A percentile compares a stretch with the other conserved stretches of the same genome.
Evolutionary conservation across 64 coral and sea anemone genomes (phyloP).

Genomic region (Exaiptasia diaphana): DNA sequence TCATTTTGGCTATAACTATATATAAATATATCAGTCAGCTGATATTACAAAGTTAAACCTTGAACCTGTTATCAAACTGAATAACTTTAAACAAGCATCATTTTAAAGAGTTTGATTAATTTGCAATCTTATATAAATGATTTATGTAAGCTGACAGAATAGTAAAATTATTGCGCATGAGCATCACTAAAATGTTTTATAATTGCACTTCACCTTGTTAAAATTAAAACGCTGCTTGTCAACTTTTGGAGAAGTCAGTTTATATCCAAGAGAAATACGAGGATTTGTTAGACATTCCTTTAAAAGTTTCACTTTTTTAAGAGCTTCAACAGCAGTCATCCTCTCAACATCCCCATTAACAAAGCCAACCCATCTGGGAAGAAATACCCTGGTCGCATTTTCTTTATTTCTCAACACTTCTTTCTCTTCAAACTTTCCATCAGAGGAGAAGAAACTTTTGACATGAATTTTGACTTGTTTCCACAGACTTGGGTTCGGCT

Average conservation of each 20-base stretch:
- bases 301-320: background rate
- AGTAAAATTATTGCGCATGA: too few species aligned
- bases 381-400: background rate
- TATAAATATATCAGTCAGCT: too few species aligned
- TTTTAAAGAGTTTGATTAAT: too few species aligned
- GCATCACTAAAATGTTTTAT: too few species aligned
- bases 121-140: too few species aligned
- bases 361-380: background rate
- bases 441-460: background rate
- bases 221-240: background rate
- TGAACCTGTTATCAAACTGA: too few species aligned
- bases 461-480: background rate
- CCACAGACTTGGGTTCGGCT: too few species aligned
- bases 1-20: too few species aligned
- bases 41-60: too few species aligned
- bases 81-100: too few species aligned
- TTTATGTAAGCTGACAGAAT: too few species aligned
- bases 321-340: background rate
- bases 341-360: background rate
- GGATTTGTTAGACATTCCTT: background rate
- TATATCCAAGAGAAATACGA: background rate
- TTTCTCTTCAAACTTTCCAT: background rate
- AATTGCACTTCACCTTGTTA: background rate
- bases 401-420: background rate
- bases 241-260: background rate